phyloP scores from a whole-genome alignment of 2,888 invertebrate species.

The Pelosia muscerda region DNA sequence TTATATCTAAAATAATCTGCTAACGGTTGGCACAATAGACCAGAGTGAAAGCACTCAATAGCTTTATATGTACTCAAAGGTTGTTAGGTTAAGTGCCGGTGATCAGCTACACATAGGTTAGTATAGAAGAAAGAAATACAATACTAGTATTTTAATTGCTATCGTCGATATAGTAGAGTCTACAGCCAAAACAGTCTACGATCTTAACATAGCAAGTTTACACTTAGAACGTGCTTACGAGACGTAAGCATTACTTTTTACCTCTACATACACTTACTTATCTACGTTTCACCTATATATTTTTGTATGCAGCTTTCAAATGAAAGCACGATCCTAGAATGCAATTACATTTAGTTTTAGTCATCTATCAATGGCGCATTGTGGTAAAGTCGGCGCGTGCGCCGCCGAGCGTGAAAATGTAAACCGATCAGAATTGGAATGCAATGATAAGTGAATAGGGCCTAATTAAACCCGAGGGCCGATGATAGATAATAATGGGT shows the following conservation, averaged over 20 bases:
- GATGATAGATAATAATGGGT: slow-evolving; percentile 69
- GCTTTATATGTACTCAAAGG: no score
- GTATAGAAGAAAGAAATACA: no score
- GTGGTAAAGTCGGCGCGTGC: slow-evolving; percentile 64
- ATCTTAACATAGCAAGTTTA: background rate
- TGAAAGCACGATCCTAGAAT: slow-evolving; percentile 38
- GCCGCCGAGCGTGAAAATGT: slow-evolving; percentile 72
- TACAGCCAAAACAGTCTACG: no score
- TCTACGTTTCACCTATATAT: background rate
- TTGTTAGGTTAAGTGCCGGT: no score
- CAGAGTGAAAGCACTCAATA: no score
- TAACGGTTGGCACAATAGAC: no score
- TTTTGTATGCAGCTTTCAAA: slow-evolving; percentile 17
- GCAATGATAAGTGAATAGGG: slow-evolving; percentile 80
- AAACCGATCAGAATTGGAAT: slow-evolving; percentile 75
- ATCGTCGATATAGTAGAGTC: no score
- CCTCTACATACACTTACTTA: background rate
- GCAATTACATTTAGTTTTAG: slow-evolving; percentile 56
- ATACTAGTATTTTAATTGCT: no score
- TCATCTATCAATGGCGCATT: slow-evolving; percentile 67
- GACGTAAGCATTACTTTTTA: background rate
- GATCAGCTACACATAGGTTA: no score
- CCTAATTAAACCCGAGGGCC: slow-evolving; percentile 78
- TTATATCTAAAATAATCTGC: no score
- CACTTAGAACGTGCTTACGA: background rate